Conservation (phyloP, 2,113 vertebrate genomes). For the Antigone vipio region DNA sequence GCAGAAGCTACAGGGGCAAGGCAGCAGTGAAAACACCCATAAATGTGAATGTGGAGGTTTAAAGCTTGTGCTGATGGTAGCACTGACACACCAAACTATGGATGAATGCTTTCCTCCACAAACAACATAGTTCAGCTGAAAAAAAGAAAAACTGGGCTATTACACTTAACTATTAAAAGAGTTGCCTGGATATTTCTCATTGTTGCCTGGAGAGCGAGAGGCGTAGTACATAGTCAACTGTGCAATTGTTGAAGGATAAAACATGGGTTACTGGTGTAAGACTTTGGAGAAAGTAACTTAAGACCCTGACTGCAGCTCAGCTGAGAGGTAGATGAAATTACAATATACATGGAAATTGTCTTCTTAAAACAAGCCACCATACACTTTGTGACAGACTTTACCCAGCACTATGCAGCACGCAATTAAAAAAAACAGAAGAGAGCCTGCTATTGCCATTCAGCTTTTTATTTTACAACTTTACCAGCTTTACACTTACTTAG, state of each 20-base stretch:
- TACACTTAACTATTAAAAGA: neutral
- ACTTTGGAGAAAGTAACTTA: neutral
- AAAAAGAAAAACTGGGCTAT: neutral
- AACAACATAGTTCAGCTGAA: neutral
- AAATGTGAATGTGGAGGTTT: neutral
- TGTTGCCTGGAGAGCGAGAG: neutral
- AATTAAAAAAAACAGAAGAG: neutral
- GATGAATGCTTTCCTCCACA: neutral
- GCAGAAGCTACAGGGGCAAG: neutral
- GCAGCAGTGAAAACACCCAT: neutral
- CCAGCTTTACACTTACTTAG: neutral
- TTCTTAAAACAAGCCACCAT: neutral
- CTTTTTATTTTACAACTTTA: neutral
- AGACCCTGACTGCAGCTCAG: neutral
- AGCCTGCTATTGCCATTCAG: neutral
- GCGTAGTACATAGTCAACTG: neutral
- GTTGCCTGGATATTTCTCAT: neutral
- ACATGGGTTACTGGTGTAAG: neutral
- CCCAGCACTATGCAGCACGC: neutral
- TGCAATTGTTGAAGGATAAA: neutral
- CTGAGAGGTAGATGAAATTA: neutral
- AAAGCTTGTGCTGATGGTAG: neutral
- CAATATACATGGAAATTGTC: neutral
- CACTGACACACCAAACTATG: accelerated
- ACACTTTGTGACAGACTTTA: neutral